Base-by-base conservation (phyloP, 2,797 vertebrate species). In the Salmo trutta region DNA sequence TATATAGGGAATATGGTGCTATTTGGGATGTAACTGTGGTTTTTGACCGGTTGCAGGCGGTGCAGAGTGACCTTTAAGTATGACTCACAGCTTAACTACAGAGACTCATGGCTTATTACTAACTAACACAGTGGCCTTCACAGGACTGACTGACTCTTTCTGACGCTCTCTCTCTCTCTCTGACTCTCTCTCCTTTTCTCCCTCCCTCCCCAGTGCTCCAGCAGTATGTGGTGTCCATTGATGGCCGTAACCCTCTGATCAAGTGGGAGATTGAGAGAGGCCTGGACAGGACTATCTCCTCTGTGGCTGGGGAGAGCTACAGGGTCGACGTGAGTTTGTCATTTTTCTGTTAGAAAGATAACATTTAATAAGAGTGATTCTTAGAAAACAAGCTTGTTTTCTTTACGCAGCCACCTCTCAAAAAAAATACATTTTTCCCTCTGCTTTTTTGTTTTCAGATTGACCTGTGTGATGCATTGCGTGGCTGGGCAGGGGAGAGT, bases 291-390 rank as follows among this genome's bases (percentile, higher is more conserved):
- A 82, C 90, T 73, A 92, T 93, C 80, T 89, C 92, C 2, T 93
- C 94, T 0, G 91, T 94, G 1, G 85, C 86, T 12, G 92, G 92
- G 70, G 93, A 94, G 67, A 94, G 91, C 85, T 94, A 93, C 89
- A 83, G 71, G 33, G 84, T 94, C 56, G 83, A 92, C 36, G 94
- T 93, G 80, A 84, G 92, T 71, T 76, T 53, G 3, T 12, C 0
- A 14, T 51, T 24, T 24, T 2, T 16, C 14, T 47, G 4, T 59
- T 59, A 5, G n/a, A n/a, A 59, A n/a, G 7, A 59, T n/a, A n/a
- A 59, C 19, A 5, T 17, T 17, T 17, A n/a, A 54, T 54, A 17
- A 56, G 54, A n/a, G 6, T n/a, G 19, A n/a, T 19, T 59, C 17
- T 59, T 47, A 12, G 41, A 47, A 12, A 12, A 47, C 10, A 14